Conservation (phyloP, 1,140 invertebrate species). For the Brachionus manjavacas region DNA sequence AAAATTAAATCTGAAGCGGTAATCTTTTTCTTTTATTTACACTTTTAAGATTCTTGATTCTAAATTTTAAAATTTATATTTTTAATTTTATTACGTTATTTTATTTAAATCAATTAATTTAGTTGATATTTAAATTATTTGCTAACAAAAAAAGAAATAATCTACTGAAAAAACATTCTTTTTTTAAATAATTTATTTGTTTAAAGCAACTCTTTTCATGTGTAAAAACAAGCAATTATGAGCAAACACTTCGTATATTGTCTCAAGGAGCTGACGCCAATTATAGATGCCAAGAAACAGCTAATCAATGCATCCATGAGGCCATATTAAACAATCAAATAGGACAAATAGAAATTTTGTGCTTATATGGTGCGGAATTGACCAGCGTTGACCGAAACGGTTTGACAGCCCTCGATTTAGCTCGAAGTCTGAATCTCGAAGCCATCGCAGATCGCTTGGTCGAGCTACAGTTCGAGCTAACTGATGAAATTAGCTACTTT, state of each 20-base stretch:
- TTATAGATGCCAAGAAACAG: conserved; percentile 79
- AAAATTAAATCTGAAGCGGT: too few relatives aligned
- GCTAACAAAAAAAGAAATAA: conserved; percentile 39
- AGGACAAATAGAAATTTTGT: conserved; percentile 71
- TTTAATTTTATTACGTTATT: too few relatives aligned
- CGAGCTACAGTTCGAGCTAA: conserved; percentile 87
- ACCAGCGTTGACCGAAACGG: conserved; percentile 60
- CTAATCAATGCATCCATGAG: conserved; percentile 22
- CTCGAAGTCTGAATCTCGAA: conserved; percentile 69
- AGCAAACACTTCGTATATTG: conserved; percentile 77
- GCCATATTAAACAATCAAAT: conserved; percentile 7
- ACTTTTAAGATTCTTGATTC: too few relatives aligned
- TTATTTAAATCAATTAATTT: too few relatives aligned
- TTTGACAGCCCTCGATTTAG: conserved; percentile 55
- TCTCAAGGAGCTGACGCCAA: conserved; percentile 93
- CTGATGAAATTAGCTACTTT: conserved; percentile 58
- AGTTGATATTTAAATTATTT: too few relatives aligned
- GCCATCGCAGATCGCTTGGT: conserved; percentile 77
- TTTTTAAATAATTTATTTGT: conserved; percentile 24
- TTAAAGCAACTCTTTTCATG: conserved; percentile 83
- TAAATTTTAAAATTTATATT: too few relatives aligned
- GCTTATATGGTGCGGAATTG: conserved; percentile 89
- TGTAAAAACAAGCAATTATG: conserved; percentile 83
- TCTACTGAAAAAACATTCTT: neutral
- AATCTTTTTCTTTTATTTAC: too few relatives aligned